These are phyloP conservation scores for Otolemur crassicaudatus DNA, from an alignment of 2,797 vertebrate genomes.

Conservation along the genomic window DNA sequence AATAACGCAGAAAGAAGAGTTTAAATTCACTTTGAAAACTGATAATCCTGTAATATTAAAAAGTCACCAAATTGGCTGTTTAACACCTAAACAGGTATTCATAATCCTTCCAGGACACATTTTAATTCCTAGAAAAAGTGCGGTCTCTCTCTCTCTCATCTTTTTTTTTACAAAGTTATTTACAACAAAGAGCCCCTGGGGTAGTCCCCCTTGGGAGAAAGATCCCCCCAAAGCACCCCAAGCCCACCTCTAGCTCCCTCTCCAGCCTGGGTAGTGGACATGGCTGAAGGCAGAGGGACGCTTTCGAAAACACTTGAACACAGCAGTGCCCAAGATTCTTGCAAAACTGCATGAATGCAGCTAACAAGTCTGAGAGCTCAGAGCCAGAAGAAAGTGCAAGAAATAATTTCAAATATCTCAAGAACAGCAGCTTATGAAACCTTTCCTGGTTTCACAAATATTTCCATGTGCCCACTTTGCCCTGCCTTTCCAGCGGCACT, in stretches of 20 bases:
- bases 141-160: not conserved
- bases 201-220: not conserved
- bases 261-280: not conserved
- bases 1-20: slow-evolving; percentile 37
- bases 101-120: not conserved
- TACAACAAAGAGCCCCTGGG: not conserved
- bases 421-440: slow-evolving; percentile 56
- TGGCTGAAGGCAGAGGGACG: not conserved
- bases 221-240: not conserved
- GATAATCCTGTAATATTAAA: not conserved
- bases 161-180: not conserved
- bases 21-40: slow-evolving; percentile 39
- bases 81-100: not conserved
- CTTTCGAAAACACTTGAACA: not conserved
- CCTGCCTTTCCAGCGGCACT: not conserved
- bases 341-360: not conserved
- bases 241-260: not conserved
- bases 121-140: not conserved
- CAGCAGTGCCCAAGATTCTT: not conserved
- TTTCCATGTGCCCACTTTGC: not conserved
- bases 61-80: not conserved
- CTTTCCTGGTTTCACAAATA: slow-evolving; percentile 48
- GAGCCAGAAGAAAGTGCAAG: slow-evolving; percentile 3
- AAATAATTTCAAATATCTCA: slow-evolving; percentile 64
- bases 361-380: not conserved